Evolutionary conservation across 2,797 vertebrate species (phyloP).

Genomic region (Danio jaintianensis): DNA sequence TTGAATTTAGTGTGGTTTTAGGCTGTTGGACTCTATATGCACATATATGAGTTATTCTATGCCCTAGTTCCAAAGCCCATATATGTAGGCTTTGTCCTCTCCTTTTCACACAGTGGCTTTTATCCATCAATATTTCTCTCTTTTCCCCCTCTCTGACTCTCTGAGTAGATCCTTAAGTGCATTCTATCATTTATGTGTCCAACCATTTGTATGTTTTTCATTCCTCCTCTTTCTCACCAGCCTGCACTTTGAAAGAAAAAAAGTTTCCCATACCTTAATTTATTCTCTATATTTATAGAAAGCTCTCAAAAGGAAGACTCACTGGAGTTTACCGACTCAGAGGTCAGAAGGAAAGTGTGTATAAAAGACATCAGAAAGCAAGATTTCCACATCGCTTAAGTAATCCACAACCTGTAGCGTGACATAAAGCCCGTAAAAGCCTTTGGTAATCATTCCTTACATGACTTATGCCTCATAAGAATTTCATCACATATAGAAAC

Average conservation of each 20-base stretch:
- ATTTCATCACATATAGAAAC: conserved; percentile 32
- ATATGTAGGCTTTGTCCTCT: background rate
- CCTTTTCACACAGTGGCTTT: conserved; percentile 3
- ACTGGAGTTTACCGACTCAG: conserved; percentile 17
- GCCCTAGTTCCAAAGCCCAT: background rate
- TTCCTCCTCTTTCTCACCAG: conserved; percentile 32
- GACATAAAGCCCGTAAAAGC: conserved; percentile 31
- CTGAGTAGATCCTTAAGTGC: conserved; percentile 30
- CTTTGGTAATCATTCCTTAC: conserved; percentile 19
- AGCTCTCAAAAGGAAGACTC: conserved; percentile 44
- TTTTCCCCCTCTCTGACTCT: background rate
- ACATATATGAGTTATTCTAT: background rate
- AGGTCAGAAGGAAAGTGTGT: conserved; percentile 26
- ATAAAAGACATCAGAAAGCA: conserved; percentile 34
- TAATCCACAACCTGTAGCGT: conserved; percentile 20
- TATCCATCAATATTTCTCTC: background rate
- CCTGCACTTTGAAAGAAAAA: conserved; percentile 30
- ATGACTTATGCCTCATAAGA: conserved; percentile 22
- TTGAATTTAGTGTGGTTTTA: background rate
- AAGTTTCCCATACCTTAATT: conserved; percentile 24
- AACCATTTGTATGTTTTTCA: conserved; percentile 34
- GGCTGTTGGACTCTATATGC: background rate
- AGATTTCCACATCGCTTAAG: conserved; percentile 25
- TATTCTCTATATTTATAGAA: conserved; percentile 58
- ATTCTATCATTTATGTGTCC: conserved; percentile 46